Evolutionary conservation across 2,888 invertebrate genomes (phyloP).

Genomic region (Ptycholaimellus sp.): DNA sequence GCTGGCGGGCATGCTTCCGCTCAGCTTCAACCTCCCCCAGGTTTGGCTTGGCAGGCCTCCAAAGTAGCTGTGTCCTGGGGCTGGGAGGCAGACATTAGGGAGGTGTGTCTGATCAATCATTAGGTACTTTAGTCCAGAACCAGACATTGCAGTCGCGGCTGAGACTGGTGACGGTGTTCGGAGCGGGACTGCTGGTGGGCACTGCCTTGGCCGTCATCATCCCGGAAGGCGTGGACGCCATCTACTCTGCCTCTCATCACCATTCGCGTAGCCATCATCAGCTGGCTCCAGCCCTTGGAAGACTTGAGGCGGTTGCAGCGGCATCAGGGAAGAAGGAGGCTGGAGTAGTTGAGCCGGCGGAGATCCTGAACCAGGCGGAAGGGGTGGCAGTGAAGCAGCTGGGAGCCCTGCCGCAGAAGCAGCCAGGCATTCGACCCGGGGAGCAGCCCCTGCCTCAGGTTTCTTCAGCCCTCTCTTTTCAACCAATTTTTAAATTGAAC

Average conservation of each 20-base stretch:
- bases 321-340: conserved; percentile 2
- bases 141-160: conserved; percentile 66
- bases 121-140: too few species aligned
- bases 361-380: conserved; percentile 1
- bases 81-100: too few species aligned
- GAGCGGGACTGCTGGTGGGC: conserved; percentile 84
- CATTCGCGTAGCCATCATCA: background rate
- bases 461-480: too few species aligned
- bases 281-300: conserved; percentile 1
- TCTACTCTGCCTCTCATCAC: conserved; percentile 18
- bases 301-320: background rate
- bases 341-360: background rate
- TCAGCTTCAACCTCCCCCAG: conserved; percentile 80
- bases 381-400: background rate
- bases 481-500: too few species aligned
- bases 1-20: conserved; percentile 72
- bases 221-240: conserved; percentile 70
- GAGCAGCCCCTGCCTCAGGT: background rate
- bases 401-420: background rate
- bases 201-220: conserved; percentile 92
- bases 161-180: conserved; percentile 72
- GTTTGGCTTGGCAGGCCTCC: conserved; percentile 33
- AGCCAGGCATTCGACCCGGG: background rate
- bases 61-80: too few species aligned
- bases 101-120: too few species aligned